These are phyloP conservation scores for Cetoscarus ocellatus DNA, from an alignment of 2,797 vertebrate genomes.

Conservation along the genomic window DNA sequence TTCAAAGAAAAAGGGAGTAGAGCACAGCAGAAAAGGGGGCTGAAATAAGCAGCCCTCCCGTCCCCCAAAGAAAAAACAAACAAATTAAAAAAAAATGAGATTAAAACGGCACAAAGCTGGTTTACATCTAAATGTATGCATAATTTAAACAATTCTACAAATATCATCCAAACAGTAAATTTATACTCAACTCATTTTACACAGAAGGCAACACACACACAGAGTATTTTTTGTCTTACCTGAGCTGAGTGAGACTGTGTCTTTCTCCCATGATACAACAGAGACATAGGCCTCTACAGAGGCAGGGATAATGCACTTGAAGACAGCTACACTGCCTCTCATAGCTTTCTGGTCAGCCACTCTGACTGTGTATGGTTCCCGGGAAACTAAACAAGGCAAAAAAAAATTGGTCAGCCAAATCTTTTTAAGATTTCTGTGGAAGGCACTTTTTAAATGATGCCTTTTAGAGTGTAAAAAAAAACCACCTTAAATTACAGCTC, in stretches of 20 bases:
- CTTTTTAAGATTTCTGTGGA: no score
- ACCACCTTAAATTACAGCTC: no score
- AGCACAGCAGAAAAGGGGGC: conserved; percentile 11
- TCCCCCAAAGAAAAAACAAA: no score
- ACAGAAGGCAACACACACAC: not conserved
- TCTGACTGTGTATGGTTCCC: conserved; percentile 99
- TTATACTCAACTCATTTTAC: not conserved
- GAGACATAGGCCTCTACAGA: conserved; percentile 97
- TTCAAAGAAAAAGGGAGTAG: conserved; percentile 33
- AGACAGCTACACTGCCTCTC: conserved; percentile 99
- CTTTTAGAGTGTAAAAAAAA: no score
- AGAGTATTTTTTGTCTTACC: conserved; percentile 84
- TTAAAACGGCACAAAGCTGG: not conserved
- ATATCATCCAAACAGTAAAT: no score
- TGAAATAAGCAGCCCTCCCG: conserved; percentile 13
- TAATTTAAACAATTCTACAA: no score
- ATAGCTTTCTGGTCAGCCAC: conserved; percentile 99
- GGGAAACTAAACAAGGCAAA: conserved; percentile 87
- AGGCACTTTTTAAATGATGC: no score
- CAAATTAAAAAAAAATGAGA: not conserved
- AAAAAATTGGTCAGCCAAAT: no score
- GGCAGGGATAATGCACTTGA: conserved; percentile 99
- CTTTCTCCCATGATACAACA: conserved; percentile 99
- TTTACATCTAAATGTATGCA: not conserved
- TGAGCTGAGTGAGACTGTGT: conserved; percentile 99